phyloP scores from a whole-genome alignment of 2,797 vertebrate species.

The Pterois miles region DNA sequence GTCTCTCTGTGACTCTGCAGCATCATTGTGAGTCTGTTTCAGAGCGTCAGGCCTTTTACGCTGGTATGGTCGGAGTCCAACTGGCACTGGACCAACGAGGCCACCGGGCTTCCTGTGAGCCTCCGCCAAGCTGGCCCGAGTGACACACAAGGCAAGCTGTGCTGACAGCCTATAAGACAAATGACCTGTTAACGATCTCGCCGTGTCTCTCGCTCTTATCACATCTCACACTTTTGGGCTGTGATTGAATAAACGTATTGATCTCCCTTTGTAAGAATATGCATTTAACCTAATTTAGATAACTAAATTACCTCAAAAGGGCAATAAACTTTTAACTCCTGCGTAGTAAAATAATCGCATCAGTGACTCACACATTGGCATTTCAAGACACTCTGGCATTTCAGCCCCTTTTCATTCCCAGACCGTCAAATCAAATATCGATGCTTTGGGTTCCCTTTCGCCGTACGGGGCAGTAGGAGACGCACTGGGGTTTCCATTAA shows the following conservation, averaged over 20 bases:
- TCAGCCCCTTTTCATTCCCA: not conserved
- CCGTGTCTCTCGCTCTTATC: conserved; percentile 25
- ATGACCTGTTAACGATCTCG: conserved; percentile 54
- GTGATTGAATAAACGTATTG: conserved; percentile 39
- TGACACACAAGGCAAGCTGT: conserved; percentile 42
- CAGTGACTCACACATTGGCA: conserved; percentile 16
- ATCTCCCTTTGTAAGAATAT: conserved; percentile 17
- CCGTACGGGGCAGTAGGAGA: too few species aligned
- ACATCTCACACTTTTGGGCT: conserved; percentile 1
- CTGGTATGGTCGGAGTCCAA: conserved; percentile 8
- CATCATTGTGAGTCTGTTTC: not conserved
- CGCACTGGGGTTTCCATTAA: too few species aligned
- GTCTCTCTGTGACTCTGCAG: not conserved
- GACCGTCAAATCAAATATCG: too few species aligned
- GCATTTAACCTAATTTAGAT: conserved; percentile 44
- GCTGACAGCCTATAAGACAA: conserved; percentile 57
- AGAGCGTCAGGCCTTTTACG: conserved; percentile 7
- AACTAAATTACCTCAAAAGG: conserved; percentile 22
- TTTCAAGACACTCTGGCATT: conserved; percentile 28
- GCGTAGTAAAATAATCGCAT: conserved; percentile 15
- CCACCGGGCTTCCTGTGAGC: conserved; percentile 37
- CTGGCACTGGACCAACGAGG: conserved; percentile 46
- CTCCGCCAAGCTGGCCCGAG: conserved; percentile 24
- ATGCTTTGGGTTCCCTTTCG: too few species aligned
- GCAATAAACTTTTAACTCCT: not conserved